phyloP scores from a whole-genome alignment of 2,113 vertebrate species.

The Ciconia boyciana region DNA sequence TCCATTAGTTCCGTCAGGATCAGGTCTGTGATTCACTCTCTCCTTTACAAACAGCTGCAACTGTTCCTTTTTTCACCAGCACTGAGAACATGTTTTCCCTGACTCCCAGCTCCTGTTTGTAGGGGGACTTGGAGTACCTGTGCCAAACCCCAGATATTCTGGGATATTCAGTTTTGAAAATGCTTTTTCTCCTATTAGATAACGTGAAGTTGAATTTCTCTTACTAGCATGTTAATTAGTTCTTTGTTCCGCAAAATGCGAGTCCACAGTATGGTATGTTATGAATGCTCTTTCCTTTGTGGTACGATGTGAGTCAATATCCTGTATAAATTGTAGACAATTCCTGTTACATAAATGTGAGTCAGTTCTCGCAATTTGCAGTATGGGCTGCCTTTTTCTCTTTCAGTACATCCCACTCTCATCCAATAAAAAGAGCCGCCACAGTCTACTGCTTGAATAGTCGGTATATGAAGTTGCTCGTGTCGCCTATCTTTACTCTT shows the following conservation, averaged over 20 bases:
- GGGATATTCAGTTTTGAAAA: background rate
- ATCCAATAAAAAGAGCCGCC: background rate
- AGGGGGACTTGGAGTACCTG: background rate
- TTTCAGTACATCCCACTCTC: background rate
- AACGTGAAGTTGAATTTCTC: background rate
- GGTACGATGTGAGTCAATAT: slow-evolving; percentile 53
- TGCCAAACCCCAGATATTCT: background rate
- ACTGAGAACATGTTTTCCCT: background rate
- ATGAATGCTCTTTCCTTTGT: slow-evolving; percentile 53
- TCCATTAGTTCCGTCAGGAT: background rate
- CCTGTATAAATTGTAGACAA: slow-evolving; percentile 45
- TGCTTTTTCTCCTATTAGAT: background rate
- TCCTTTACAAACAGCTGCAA: background rate
- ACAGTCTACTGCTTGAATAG: background rate
- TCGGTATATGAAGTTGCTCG: background rate
- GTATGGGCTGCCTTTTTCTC: background rate
- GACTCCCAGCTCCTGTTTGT: background rate
- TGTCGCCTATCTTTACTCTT: background rate
- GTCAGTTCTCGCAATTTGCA: slow-evolving; percentile 13
- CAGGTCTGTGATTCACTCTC: background rate
- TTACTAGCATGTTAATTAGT: background rate
- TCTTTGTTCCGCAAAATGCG: slow-evolving; percentile 9
- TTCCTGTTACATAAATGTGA: slow-evolving; percentile 59
- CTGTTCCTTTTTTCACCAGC: background rate
- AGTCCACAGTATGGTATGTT: background rate